phyloP scores from a whole-genome alignment of 2,113 vertebrate species.

The Lipophrys pholis region DNA sequence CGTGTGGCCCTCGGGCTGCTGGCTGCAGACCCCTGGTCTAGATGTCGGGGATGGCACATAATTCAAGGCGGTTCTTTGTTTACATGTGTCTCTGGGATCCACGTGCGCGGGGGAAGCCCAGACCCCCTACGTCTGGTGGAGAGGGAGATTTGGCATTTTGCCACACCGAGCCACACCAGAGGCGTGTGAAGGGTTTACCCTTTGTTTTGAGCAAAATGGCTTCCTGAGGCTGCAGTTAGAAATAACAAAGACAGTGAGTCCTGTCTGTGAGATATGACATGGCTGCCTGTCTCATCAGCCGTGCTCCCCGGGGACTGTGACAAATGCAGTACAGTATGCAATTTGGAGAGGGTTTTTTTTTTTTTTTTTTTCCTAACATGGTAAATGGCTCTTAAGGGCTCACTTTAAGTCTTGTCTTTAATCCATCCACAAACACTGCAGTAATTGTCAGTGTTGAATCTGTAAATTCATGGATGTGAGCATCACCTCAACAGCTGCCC shows the following conservation, averaged over 20 bases:
- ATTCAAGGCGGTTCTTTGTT: constrained; percentile 79
- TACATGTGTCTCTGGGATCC: constrained; percentile 88
- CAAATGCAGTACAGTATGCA: constrained; percentile 17
- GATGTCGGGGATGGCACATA: constrained; percentile 28
- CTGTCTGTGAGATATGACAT: constrained; percentile 53
- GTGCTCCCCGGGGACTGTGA: constrained; percentile 27
- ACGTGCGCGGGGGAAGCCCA: constrained; percentile 72
- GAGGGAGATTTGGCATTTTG: constrained; percentile 60
- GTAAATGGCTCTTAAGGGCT: constrained; percentile 14
- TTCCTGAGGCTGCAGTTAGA: constrained; percentile 72
- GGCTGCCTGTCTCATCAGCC: constrained; percentile 50
- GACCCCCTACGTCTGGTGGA: constrained; percentile 42
- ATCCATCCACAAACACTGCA: neutral
- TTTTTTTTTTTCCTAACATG: constrained; percentile 22
- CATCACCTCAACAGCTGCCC: neutral
- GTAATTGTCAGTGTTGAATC: neutral
- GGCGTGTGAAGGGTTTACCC: constrained; percentile 55
- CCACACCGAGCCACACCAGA: constrained; percentile 61
- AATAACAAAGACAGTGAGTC: constrained; percentile 56
- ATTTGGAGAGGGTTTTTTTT: constrained; percentile 12
- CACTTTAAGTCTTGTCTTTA: neutral
- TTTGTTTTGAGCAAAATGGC: constrained; percentile 77
- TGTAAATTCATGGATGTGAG: neutral
- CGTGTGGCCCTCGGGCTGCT: no score
- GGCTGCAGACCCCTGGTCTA: no score